Base-by-base conservation (phyloP, 2,113 vertebrate genomes). In the Protobothrops flavoviridis region DNA sequence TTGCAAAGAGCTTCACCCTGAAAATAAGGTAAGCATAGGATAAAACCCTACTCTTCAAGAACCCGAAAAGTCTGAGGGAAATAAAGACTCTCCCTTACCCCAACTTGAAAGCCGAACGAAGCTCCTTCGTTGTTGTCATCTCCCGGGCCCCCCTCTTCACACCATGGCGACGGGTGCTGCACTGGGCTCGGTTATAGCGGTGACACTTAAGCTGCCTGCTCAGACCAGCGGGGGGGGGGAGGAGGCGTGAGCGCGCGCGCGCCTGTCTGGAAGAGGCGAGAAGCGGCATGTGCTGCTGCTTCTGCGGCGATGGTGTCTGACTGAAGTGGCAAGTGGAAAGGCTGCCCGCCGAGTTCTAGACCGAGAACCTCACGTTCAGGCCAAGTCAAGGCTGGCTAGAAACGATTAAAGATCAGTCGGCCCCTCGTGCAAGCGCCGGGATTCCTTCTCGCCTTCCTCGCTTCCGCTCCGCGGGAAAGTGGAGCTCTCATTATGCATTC, bases 361-460 rank as follows among this genome's bases (percentile, higher is more conserved):
- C 96, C 96, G 97, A 95, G 94, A 98, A 96, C 94, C 96, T 97
- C 96, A 97, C 97, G 95, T 98, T 97, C 96, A 95, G 92, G 96
- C 96, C 98, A 97, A 98, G 97, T 95, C 97, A 97, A 97, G 96
- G 97, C 97, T 97, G 97, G 97, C 97, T 95, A 96, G 95, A 97
- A 97, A 97, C 94, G 96, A 98, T 98, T 97, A 98, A 98, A 98
- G 97, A 97, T 95, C 97, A 97, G 96, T 56, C 33, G 74, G 74
- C 97, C 97, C 97, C 97, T 96, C 97, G 97, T 94, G 94, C 93
- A 96, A 95, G 12, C 97, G 97, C 95, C 96, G 94, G 95, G 95
- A 94, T 95, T 95, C 93, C 93, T 39, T 21, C 74, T 81, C 33
- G 33, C 74, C 74, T 81, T 81, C 69, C 15, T 81, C n/a, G 55